These are phyloP conservation scores for Oryctolagus cuniculus DNA, from an alignment of 2,113 vertebrate genomes.

Conservation along the genomic window DNA sequence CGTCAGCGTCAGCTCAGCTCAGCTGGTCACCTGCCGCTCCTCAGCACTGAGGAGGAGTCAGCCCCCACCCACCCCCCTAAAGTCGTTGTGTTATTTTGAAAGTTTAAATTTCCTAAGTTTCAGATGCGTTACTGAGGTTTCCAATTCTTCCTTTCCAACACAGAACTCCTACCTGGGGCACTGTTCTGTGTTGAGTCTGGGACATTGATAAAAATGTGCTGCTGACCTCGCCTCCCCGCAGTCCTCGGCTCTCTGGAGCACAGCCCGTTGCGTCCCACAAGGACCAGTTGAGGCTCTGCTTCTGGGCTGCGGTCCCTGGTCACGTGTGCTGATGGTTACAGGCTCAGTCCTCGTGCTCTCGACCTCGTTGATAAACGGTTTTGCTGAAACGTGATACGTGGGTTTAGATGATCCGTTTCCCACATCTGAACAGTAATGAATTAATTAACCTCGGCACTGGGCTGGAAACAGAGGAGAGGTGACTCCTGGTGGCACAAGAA, in stretches of 20 bases:
- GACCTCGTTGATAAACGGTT: constrained; percentile 2
- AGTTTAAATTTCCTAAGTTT: not conserved
- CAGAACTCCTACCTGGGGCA: not conserved
- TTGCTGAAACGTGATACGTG: constrained; percentile 5
- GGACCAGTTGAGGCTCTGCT: not conserved
- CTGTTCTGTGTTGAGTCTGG: not conserved
- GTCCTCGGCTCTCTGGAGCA: not conserved
- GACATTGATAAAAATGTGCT: not conserved
- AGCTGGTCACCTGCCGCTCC: not conserved
- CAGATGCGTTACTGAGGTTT: not conserved
- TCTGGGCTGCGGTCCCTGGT: not conserved
- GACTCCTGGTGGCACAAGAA: not conserved
- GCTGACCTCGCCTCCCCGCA: not conserved
- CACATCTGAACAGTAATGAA: constrained; percentile 9
- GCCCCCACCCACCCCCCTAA: not conserved
- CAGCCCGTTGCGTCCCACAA: not conserved
- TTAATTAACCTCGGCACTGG: constrained; percentile 19
- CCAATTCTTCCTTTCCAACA: not conserved
- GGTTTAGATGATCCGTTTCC: constrained; percentile 41
- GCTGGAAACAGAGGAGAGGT: not conserved
- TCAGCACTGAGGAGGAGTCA: not conserved
- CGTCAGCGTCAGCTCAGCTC: not conserved
- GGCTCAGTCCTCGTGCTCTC: not conserved
- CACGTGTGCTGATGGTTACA: constrained; percentile 1
- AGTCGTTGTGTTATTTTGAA: constrained; percentile 2